phyloP scores from a whole-genome alignment of 2,113 vertebrate species.

The Cheirogaleus medius region DNA sequence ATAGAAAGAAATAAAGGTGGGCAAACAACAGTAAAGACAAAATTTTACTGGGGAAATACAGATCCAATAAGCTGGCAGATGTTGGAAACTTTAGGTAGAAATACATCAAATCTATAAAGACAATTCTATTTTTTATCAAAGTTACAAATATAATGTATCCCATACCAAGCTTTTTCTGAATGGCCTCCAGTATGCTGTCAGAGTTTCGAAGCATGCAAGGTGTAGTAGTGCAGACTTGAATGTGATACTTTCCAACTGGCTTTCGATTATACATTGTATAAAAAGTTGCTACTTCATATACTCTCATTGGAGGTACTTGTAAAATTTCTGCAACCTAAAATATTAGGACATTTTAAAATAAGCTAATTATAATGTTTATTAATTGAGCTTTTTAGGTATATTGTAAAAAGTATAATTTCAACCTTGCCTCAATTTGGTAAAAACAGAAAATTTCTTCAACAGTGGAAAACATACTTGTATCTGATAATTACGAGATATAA shows the following conservation, averaged over 20 bases:
- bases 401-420: conserved; percentile 26
- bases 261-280: conserved; percentile 98
- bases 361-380: background rate
- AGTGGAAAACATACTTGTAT: background rate
- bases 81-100: background rate
- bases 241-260: conserved; percentile 96
- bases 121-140: background rate
- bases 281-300: conserved; percentile 98
- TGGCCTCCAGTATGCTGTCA: conserved; percentile 95
- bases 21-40: conserved; percentile 14
- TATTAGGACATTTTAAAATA: conserved; percentile 33
- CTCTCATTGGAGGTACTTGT: conserved; percentile 95
- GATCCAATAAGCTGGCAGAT: background rate
- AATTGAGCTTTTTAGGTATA: background rate
- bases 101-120: conserved; percentile 40
- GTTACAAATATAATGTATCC: background rate
- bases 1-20: conserved; percentile 29
- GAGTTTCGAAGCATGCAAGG: conserved; percentile 98
- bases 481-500: background rate
- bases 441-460: conserved; percentile 37
- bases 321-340: conserved; percentile 95
- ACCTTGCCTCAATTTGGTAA: conserved; percentile 12
- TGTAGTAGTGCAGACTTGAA: conserved; percentile 98
- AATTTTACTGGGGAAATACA: background rate
- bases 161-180: conserved; percentile 97